Conservation (phyloP, 2,888 invertebrate species). For the Reticulitermes lucifugus region DNA sequence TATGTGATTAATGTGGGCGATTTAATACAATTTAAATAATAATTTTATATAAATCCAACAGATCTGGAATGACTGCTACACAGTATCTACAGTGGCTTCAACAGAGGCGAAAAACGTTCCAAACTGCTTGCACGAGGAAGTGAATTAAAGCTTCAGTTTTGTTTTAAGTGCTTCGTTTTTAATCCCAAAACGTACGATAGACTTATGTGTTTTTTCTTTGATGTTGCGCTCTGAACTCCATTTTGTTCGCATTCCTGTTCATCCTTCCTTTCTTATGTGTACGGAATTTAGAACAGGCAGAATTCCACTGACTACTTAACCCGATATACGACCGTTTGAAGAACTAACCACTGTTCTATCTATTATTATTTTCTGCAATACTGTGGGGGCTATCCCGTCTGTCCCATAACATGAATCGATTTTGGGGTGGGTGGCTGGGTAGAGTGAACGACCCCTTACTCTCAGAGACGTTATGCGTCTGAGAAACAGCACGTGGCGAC, state of each 20-base stretch:
- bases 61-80: too few relatives aligned
- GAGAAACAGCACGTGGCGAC: constrained; percentile 17
- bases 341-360: background rate
- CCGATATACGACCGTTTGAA: background rate
- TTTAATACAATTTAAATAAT: too few relatives aligned
- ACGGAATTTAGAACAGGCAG: background rate
- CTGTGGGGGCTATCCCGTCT: background rate
- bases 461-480: constrained; percentile 20
- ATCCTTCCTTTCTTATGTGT: background rate
- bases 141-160: too few relatives aligned
- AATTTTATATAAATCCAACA: too few relatives aligned
- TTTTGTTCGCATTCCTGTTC: background rate
- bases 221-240: background rate
- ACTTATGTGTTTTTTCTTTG: background rate
- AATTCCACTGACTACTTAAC: background rate
- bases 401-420: constrained; percentile 25
- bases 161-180: too few relatives aligned
- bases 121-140: too few relatives aligned
- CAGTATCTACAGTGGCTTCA: too few relatives aligned
- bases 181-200: too few relatives aligned
- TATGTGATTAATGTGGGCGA: too few relatives aligned
- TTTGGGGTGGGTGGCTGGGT: constrained; percentile 29
- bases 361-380: background rate
- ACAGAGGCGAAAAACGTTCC: too few relatives aligned
- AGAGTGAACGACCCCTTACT: constrained; percentile 32